These are phyloP conservation scores for Parauchenoglanis ngamensis DNA, from an alignment of 2,797 vertebrate genomes.

Conservation along the genomic window DNA sequence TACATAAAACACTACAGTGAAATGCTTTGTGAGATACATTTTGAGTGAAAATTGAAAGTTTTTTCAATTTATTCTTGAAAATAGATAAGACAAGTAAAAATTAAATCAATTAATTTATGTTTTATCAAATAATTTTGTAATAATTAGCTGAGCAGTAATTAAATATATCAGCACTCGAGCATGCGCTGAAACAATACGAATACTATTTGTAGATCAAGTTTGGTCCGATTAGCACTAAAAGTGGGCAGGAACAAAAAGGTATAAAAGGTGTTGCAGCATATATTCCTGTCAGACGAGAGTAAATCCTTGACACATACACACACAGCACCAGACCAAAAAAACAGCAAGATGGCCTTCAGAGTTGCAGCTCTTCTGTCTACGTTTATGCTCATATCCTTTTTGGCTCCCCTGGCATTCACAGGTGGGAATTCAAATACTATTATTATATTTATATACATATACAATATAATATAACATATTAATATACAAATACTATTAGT, in stretches of 20 bases:
- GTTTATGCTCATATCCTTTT: neutral
- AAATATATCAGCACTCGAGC: neutral
- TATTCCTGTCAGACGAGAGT: neutral
- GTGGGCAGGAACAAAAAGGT: neutral
- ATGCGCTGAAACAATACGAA: neutral
- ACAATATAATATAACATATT: no score
- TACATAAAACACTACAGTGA: neutral
- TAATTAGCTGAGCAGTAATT: neutral
- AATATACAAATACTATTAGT: neutral
- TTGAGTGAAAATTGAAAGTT: neutral
- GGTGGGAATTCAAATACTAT: no score
- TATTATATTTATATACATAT: no score
- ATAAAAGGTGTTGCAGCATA: neutral
- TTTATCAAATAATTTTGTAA: conserved; percentile 3
- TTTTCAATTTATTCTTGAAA: neutral
- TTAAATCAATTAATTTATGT: neutral
- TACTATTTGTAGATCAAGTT: neutral
- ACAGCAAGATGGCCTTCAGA: conserved; percentile 22
- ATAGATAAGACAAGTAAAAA: neutral
- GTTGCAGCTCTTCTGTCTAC: neutral
- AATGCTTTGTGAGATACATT: neutral
- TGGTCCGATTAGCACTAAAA: neutral
- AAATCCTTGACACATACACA: neutral
- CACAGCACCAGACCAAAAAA: neutral
- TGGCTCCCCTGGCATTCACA: neutral